These are phyloP conservation scores for Tenthredo distinguenda DNA, from an alignment of 2,888 invertebrate genomes.

Conservation along the genomic window DNA sequence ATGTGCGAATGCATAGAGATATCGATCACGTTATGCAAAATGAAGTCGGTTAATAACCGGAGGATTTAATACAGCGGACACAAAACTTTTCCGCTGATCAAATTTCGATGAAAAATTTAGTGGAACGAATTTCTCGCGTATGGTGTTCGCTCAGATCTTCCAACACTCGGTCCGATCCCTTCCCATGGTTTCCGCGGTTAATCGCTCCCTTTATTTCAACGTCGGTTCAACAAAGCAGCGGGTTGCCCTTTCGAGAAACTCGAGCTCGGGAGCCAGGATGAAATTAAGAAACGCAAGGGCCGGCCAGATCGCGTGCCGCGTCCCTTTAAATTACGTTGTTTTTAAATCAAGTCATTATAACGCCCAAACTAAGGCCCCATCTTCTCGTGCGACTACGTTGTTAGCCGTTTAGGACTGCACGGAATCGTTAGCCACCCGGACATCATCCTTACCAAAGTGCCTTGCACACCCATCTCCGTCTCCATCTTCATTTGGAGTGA, in stretches of 20 bases:
- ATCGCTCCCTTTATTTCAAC: conserved; percentile 32
- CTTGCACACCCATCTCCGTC: not conserved
- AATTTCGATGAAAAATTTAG: not conserved
- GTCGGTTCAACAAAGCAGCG: conserved; percentile 24
- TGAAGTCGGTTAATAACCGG: not conserved
- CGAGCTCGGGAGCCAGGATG: conserved; percentile 31
- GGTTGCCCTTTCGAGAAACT: conserved; percentile 23
- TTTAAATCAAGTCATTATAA: conserved; percentile 52
- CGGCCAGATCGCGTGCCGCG: conserved; percentile 49
- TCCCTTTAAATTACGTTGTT: conserved; percentile 48
- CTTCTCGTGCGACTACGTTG: conserved; percentile 28
- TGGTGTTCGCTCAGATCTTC: not conserved
- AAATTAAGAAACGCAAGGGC: conserved; percentile 43
- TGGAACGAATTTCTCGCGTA: not conserved
- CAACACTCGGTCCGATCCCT: conserved; percentile 9
- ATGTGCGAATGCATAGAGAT: not conserved
- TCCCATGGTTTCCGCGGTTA: conserved; percentile 24
- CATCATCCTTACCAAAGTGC: not conserved
- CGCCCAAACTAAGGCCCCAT: conserved; percentile 34
- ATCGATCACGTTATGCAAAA: not conserved
- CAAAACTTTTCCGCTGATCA: not conserved
- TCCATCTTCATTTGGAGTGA: not conserved
- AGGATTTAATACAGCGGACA: not conserved
- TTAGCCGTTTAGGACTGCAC: conserved; percentile 27
- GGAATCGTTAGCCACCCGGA: conserved; percentile 24